Base-by-base conservation (phyloP, 2,797 vertebrate genomes). In the Phoeniculus purpureus region DNA sequence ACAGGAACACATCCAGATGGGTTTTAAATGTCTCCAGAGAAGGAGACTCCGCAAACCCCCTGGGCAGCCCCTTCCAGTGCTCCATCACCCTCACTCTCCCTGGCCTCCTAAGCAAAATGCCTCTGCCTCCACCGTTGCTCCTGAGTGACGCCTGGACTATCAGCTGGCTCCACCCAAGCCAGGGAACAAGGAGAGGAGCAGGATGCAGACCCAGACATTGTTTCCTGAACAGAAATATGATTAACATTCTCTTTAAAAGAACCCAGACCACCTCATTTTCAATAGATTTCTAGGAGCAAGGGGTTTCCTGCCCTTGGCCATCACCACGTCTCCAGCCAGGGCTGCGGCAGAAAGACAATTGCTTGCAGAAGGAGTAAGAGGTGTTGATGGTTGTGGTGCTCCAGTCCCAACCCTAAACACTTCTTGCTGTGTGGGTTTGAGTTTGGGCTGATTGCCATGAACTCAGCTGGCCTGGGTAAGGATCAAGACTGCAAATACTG, bases 121-220 rank as follows among this genome's bases (percentile, higher is more conserved):
- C n/a, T 54, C 9, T 2, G 6, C 29, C n/a, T 54, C 9, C 40
- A 58, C 9, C 34, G 14, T 19, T 86, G 40, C 68, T 80, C 16
- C 51, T 22, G 31, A 78, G 65, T 27, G 61, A 59, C 0, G 0
- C 47, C 47, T 60, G 50, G 34, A 23, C 22, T 84, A 12, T 10
- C 3, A 3, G 22, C 17, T n/a, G 52, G 43, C 17, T 76, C 12
- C 9, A 21, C 2, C n/a, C 0, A 0, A 56, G n/a, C 20, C 29
- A 62, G 52, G 17, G 34, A 81, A 51, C 5, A 75, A 78, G 58
- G 34, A 76, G 37, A 27, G 7, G 68, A 79, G 65, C 48, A 87
- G 79, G 58, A 48, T 47, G 34, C 22, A 73, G 32, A 47, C 21
- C 93, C 84, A 74, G 66, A 93, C 7, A 11, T 87, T 77, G n/a